Evolutionary conservation across 2,888 invertebrate species (phyloP), one percentile per base, ranked within the genome.

Genomic region (Neuroscelio doddi): DNA sequence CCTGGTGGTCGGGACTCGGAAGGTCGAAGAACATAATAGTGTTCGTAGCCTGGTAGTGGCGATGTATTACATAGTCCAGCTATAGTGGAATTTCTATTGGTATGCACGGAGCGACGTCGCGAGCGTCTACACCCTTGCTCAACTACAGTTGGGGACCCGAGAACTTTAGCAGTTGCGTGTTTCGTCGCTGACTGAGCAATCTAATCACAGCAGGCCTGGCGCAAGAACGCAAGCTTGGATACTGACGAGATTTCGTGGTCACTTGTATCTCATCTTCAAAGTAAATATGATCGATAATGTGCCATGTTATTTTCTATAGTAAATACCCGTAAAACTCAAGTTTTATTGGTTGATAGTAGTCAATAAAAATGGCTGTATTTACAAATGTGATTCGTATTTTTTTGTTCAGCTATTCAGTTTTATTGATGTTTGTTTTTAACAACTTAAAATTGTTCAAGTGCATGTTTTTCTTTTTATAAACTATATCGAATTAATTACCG

Each of bases 161-260:
- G 49, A 69, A 69, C 69, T 67, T 71, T 68, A 69, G 71, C 69
- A 79, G 79, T 79, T 77, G 78, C 80, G 79, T 80, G 79, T 70
- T 64, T 63, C 70, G 63, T 71, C 69, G 72, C 63, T 68, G 66
- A 74, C 70, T 71, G 78, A 76, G 73, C 72, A 73, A 79, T 72
- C 70, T 72, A 74, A 72, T 70, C 70, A 67, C 51, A 14, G 30
- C 21, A 38, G 27, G 32, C 32, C 45, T 27, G 10, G 26, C 50
- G 38, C 52, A n/a, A 41, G 59, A 53, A 52, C 50, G 46, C 61
- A 42, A 58, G 45, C 55, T 44, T 52, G 52, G 56, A 62, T 66
- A 52, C 59, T 50, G 64, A 55, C 69, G 57, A 64, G 68, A 70
- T 68, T 70, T 62, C 59, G 61, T 64, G 66, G 68, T 66, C 68